Conservation (phyloP, 2,888 invertebrate genomes). For the Diarsia rubi region DNA sequence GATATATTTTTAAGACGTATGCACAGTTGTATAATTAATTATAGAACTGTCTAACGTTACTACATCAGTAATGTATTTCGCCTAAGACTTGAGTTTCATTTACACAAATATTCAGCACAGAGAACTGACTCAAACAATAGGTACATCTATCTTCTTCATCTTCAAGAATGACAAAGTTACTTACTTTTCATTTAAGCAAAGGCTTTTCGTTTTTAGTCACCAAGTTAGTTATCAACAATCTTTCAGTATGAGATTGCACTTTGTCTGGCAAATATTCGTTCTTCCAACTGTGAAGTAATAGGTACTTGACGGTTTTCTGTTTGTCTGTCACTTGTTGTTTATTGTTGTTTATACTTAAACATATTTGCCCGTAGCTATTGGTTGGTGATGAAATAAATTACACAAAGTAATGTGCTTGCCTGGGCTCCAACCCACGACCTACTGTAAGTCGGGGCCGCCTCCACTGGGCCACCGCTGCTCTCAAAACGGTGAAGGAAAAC, state of each 20-base stretch:
- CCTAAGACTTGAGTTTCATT: background rate
- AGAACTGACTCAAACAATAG: constrained; percentile 9
- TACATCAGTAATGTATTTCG: background rate
- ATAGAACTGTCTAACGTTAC: background rate
- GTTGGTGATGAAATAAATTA: too few relatives aligned
- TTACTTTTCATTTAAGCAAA: background rate
- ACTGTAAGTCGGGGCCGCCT: too few relatives aligned
- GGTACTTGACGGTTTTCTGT: background rate
- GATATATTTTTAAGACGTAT: background rate
- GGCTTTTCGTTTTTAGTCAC: background rate
- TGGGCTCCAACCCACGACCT: too few relatives aligned
- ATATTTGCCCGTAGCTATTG: too few relatives aligned
- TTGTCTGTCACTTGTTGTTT: background rate
- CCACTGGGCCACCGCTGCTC: too few relatives aligned
- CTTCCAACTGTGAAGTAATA: too few relatives aligned
- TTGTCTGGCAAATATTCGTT: background rate
- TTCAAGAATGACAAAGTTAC: constrained; percentile 14
- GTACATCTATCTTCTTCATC: constrained; percentile 17
- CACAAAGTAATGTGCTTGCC: too few relatives aligned
- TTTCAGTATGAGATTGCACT: background rate
- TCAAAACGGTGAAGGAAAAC: too few relatives aligned
- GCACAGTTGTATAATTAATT: background rate
- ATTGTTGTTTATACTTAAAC: background rate
- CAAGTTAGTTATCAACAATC: background rate
- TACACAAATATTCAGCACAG: background rate